Evolutionary conservation across 1,140 invertebrate genomes (phyloP).

Genomic region (Polypedilum vanderplanki): DNA sequence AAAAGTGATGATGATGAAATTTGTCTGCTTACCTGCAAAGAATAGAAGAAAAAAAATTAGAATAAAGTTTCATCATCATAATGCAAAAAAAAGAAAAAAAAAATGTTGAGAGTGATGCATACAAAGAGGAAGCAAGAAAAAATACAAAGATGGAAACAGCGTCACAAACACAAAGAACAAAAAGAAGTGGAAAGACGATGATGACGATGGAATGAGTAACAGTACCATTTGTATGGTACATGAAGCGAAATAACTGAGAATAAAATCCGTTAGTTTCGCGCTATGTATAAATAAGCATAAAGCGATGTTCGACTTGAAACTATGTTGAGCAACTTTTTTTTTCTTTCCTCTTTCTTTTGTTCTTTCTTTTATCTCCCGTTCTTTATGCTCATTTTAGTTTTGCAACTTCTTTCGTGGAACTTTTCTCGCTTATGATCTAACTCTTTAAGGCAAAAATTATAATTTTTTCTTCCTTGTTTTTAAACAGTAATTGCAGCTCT

Average conservation of each 20-base stretch:
- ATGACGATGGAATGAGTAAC: neutral
- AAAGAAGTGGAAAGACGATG: no score
- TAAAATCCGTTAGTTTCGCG: slow-evolving; percentile 1
- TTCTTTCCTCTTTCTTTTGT: neutral
- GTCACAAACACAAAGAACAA: no score
- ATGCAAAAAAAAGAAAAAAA: no score
- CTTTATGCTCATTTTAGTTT: neutral
- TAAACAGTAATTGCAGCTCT: neutral
- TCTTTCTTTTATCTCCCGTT: neutral
- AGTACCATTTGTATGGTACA: neutral
- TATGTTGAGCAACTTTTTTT: slow-evolving; percentile 18
- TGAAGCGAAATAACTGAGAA: neutral
- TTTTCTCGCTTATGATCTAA: neutral
- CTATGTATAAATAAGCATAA: neutral
- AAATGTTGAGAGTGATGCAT: no score
- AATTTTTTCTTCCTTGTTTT: neutral
- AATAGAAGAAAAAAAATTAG: neutral
- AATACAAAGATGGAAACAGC: no score
- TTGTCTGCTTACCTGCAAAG: neutral
- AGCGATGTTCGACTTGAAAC: neutral
- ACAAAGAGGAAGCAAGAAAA: neutral
- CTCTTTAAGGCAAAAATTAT: no score
- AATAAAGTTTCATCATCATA: neutral
- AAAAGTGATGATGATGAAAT: neutral
- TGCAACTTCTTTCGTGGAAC: neutral